Base-by-base conservation (phyloP, 2,113 vertebrate species). In the Tyrannus savana region DNA sequence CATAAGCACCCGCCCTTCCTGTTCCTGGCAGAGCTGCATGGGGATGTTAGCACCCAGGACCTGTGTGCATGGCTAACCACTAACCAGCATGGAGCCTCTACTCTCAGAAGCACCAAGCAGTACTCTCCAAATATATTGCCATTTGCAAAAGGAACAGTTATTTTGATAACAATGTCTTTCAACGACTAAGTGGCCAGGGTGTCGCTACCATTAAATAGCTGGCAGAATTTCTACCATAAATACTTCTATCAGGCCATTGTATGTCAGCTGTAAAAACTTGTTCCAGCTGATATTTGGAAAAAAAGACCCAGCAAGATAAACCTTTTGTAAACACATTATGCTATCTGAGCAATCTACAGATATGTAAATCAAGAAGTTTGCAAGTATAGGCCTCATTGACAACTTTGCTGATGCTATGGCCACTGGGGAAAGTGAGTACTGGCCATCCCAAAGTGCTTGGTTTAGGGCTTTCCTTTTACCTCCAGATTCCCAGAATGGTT, bases 251-350 rank as follows among this genome's bases (percentile, higher is more conserved):
- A 60, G 79, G 30, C n/a, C n/a, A 44, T 30, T 78, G 76, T 75
- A 64, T 72, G 64, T 84, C 83, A 90, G 79, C 64, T 86, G 67
- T 81, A 71, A 95, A 79, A 93, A 84, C 60, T 78, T 78, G 75
- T 49, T 95, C n/a, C 28, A 12, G 47, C 44, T 91, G 39, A 37
- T 60, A 84, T 50, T 68, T 84, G 90, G 72, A 93, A 96, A 95
- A 93, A 64, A 94, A 88, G 87, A 68, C 22, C 15, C 59, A 75
- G 67, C 17, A 93, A 90, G 68, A 78, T 47, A 95, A 90, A 72
- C 7, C 12, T 60, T 93, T 94, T 63, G 83, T 6, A 78, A 85
- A 85, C 30, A 63, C 24, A 19, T 71, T 71, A 63, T 67, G 35
- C 56, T 88, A 19, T 77, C 5, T n/a, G 33, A 86, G 50, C 64